phyloP scores from a whole-genome alignment of 2,113 vertebrate species.

The Lontra canadensis region DNA sequence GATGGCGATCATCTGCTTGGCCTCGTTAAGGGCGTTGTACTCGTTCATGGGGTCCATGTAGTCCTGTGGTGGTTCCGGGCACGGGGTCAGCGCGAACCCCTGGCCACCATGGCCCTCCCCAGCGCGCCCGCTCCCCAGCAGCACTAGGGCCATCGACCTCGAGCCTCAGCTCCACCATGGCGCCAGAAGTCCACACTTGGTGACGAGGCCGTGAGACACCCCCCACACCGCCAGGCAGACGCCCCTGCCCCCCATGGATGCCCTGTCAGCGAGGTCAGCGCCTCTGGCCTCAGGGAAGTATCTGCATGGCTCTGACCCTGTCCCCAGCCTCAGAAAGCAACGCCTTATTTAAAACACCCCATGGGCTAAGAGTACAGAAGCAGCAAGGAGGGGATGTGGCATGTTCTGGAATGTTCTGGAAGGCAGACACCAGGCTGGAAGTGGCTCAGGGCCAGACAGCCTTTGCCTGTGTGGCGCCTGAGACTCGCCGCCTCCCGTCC shows the following conservation, averaged over 20 bases:
- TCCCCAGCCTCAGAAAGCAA: neutral
- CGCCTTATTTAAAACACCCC: neutral
- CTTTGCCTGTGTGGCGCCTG: neutral
- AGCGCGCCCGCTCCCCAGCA: neutral
- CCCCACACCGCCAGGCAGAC: neutral
- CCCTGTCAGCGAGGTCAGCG: neutral
- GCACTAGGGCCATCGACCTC: neutral
- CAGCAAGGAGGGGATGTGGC: neutral
- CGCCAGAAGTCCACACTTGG: neutral
- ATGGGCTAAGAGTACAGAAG: too few relatives aligned
- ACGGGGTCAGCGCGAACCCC: neutral
- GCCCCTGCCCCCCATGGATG: neutral
- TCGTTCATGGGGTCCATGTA: slow-evolving; percentile 99
- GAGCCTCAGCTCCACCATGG: neutral
- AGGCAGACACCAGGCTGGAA: neutral
- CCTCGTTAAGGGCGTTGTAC: slow-evolving; percentile 96
- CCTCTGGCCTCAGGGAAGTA: neutral
- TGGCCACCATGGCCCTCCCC: neutral
- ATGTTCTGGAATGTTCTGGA: neutral
- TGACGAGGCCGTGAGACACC: neutral
- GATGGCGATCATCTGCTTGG: slow-evolving; percentile 98
- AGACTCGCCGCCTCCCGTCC: neutral
- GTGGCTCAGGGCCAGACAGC: neutral
- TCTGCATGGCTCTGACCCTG: accelerated
- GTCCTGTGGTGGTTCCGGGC: slow-evolving; percentile 80